Base-by-base conservation (phyloP, 2,113 vertebrate species). In the Eurystomus gularis region DNA sequence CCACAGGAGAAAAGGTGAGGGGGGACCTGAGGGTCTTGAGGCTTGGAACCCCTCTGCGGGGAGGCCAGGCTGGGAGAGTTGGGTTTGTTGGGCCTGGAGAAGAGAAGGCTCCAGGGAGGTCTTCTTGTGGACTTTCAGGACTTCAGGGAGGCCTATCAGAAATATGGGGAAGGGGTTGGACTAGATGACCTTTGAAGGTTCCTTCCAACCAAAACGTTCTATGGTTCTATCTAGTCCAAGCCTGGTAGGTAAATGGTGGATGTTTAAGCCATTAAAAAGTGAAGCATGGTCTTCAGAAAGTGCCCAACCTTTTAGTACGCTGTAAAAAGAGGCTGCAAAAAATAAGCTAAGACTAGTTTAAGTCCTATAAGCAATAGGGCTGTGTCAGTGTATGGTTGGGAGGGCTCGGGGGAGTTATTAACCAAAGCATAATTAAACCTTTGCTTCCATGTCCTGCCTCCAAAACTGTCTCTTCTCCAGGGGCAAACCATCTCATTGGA, bases 401-500 rank as follows among this genome's bases (percentile, higher is more conserved):
- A 42, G 35, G 24, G 29, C 61, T 54, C 25, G 1, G 39, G 17
- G 61, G 52, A 65, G 58, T 51, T 26, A 18, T 71, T 49, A 65
- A 57, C 11, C 17, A 17, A 77, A 42, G 35, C 6, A 44, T 44
- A 44, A 44, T 44, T 44, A 44, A n/a, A n/a, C 26, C 7, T 1
- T 35, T 7, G 29, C 29, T 35, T 33, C 33, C 5, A 24, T 7
- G 8, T 40, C 25, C n/a, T 31, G 49, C 24, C 35, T 80, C 28
- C 8, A 0, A 19, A 54, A 33, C 11, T 6, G 10, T 16, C 37
- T 37, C 54, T 21, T 62, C 44, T 80, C 49, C 24, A 1, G 28
- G 10, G 48, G 49, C 13, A 55, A 40, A 33, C 1, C 6, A 10
- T 13, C 65, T 4, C 1, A 10, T 35, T 0, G 0, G 15, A 24